Evolutionary conservation across 2,888 invertebrate species (phyloP).

Genomic region (Holacanthella duospinosa): DNA sequence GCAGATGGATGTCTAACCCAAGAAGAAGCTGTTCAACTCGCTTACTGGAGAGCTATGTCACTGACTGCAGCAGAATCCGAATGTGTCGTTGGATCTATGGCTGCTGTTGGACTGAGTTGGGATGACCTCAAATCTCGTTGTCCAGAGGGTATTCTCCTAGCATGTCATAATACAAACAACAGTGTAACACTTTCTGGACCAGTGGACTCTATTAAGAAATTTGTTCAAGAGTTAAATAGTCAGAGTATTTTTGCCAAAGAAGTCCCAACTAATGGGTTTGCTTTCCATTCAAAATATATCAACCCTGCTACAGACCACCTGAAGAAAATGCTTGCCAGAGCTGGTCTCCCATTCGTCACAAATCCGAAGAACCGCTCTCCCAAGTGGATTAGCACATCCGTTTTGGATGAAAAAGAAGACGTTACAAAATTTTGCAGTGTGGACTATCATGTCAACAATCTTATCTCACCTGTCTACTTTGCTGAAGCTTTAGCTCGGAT

Average conservation of each 20-base stretch:
- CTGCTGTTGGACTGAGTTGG: constrained; percentile 45
- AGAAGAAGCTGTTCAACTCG: constrained; percentile 71
- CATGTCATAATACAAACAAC: constrained; percentile 88
- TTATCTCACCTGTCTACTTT: background rate
- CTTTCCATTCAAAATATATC: constrained; percentile 87
- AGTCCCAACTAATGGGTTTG: constrained; percentile 74
- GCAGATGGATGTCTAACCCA: constrained; percentile 83
- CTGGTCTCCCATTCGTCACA: no score
- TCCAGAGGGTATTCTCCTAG: constrained; percentile 69
- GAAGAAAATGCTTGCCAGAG: background rate
- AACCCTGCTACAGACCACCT: constrained; percentile 52
- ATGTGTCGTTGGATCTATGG: constrained; percentile 41
- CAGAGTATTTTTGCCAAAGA: constrained; percentile 70
- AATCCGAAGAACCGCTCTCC: background rate
- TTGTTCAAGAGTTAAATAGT: constrained; percentile 56
- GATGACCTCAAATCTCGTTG: constrained; percentile 56
- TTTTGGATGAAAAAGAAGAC: background rate
- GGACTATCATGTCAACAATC: background rate
- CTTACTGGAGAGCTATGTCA: constrained; percentile 56
- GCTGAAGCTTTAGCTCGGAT: background rate
- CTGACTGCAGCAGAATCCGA: constrained; percentile 38
- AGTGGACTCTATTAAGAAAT: constrained; percentile 53
- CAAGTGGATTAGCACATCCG: background rate
- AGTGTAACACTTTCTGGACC: constrained; percentile 91
- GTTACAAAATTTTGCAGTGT: background rate